Evolutionary conservation across 2,888 invertebrate species (phyloP), one percentile per base, ranked within the genome.

Genomic region (Creontiades dilutus): DNA sequence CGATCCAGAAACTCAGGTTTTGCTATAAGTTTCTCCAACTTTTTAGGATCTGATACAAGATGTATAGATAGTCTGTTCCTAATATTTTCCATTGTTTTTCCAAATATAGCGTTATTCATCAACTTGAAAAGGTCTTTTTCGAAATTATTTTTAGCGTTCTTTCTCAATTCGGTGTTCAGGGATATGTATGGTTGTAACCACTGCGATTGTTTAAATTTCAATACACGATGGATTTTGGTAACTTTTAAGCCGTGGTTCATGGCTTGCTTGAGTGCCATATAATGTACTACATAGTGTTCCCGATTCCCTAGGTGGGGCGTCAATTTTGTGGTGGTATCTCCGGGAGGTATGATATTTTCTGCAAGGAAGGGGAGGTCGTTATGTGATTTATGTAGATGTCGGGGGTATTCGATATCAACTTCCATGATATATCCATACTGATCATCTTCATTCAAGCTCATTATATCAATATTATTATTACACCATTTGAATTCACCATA

Each of bases 401-500:
- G 75, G 0, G 90, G 90, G 80, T 90, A 90, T n/a, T 87, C 84
- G 52, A 91, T 52, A 55, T 91, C 91, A 14, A 86, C 86, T 46
- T 91, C 90, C 14, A 89, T 14, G n/a, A 91, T 91, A 75, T 90
- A 91, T 4, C 90, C 91, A 13, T 47, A 46, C 16, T 68, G 57
- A n/a, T 57, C 76, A 57, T 91, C 80, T 46, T 89, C 48, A 4
- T 86, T 14, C 14, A 88, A 80, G 14, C n/a, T 27, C 14, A 47
- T 9, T 37, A 86, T 37, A 27, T 86, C 68, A 1, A 61, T 86
- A 4, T n/a, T 19, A 27, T 61, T 68, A n/a, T 91, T 90, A 14
- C 91, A 90, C 92, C 92, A 93, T 89, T 92, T 86, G 91, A 93
- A 93, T 13, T 91, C 91, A 14, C 91, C 90, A 11, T n/a, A 89